A percentile compares a stretch with the other conserved stretches of the same genome.
Conservation (phyloP, 2,888 invertebrate species). For the Drosophila austrosaltans region DNA sequence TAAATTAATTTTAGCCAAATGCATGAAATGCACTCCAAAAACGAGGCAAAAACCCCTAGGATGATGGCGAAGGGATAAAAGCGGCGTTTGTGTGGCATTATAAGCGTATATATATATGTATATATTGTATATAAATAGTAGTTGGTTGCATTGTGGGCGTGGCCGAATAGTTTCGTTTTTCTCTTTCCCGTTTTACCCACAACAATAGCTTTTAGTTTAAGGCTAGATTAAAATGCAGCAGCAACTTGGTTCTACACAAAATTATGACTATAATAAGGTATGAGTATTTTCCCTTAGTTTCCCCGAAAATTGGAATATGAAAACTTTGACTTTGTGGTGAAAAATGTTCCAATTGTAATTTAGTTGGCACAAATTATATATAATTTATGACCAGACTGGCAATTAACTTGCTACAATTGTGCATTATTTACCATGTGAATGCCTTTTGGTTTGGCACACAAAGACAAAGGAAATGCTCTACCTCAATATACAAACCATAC, state of each 20-base stretch:
- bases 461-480: constrained; percentile 3
- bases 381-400: constrained; percentile 42
- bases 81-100: background rate
- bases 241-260: constrained; percentile 1
- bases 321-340: constrained; percentile 4
- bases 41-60: background rate
- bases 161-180: background rate
- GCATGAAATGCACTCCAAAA: constrained; percentile 20
- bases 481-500: background rate
- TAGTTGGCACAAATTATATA: constrained; percentile 25
- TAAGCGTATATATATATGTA: constrained; percentile 5
- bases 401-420: constrained; percentile 46
- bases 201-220: constrained; percentile 11
- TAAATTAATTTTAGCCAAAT: constrained; percentile 45
- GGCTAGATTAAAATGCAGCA: constrained; percentile 10
- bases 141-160: background rate
- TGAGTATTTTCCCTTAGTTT: background rate
- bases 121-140: background rate
- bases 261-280: constrained; percentile 2
- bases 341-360: constrained; percentile 22
- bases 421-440: constrained; percentile 36
- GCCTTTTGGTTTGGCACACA: constrained; percentile 2
- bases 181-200: background rate
- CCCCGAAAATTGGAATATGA: background rate
- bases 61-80: background rate